Percentiles rank a stretch among this genome's conserved stretches.
Evolutionary conservation across 2,888 invertebrate species (phyloP).

Genomic region (Chalcis sispes): DNA sequence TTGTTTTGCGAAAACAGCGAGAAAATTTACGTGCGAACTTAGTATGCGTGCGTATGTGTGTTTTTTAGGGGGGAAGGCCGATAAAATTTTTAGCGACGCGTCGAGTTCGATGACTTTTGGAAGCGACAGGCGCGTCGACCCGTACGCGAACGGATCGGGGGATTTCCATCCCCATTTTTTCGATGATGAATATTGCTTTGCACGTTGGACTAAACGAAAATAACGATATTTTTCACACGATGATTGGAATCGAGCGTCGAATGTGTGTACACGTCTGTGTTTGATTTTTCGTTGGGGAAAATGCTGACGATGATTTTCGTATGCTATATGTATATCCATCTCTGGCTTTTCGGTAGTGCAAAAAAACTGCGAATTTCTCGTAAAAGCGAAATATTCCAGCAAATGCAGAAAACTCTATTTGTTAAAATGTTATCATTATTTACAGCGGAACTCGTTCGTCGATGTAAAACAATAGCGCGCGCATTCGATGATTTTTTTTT

Average conservation of each 20-base stretch:
- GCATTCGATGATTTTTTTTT: no score
- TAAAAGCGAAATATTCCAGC: no score
- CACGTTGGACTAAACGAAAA: background rate
- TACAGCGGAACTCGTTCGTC: no score
- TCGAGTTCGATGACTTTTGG: conserved; percentile 45
- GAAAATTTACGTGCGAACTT: conserved; percentile 16
- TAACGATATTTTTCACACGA: background rate
- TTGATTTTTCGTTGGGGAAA: background rate
- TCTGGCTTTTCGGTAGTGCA: no score
- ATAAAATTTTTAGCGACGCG: conserved; percentile 18
- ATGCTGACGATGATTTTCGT: background rate
- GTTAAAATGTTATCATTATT: no score
- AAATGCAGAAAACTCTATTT: no score
- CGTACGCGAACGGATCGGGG: no score
- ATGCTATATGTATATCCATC: no score
- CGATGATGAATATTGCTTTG: no score
- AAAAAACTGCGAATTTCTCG: no score
- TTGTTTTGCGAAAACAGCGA: conserved; percentile 38
- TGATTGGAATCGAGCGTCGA: background rate
- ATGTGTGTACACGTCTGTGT: background rate
- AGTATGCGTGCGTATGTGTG: background rate
- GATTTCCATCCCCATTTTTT: background rate
- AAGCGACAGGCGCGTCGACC: background rate
- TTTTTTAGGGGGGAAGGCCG: conserved; percentile 11
- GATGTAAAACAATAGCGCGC: no score